These are phyloP conservation scores for Halcyon badia DNA, from an alignment of 2,797 vertebrate genomes.

Conservation along the genomic window DNA sequence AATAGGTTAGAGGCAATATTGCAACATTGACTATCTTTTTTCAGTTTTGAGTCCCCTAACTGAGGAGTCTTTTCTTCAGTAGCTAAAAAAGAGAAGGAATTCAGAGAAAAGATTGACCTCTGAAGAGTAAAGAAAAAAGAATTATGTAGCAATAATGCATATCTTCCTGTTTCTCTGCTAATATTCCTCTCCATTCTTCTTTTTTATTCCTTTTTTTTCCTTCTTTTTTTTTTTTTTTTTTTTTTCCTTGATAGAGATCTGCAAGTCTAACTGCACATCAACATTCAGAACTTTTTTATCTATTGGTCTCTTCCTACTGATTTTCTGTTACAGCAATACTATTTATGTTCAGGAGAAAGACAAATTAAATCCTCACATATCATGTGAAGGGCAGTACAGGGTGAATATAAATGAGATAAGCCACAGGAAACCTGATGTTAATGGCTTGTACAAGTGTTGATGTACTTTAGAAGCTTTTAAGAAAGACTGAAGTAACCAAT, in stretches of 20 bases:
- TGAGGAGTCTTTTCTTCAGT: not conserved
- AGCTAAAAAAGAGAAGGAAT: not conserved
- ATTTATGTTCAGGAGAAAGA: not conserved
- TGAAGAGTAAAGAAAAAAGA: not conserved
- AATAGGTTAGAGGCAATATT: not conserved
- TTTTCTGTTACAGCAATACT: not conserved
- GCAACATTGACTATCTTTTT: not conserved
- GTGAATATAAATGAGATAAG: not conserved
- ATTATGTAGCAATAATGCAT: not conserved
- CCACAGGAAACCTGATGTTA: not conserved
- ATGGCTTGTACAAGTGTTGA: not conserved
- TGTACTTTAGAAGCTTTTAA: not conserved
- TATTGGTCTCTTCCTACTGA: not conserved
- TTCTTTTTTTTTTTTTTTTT: not conserved
- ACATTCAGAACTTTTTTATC: not conserved
- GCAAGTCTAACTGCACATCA: not conserved
- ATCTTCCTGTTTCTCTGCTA: not conserved
- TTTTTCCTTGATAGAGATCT: rapidly evolving
- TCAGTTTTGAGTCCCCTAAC: not conserved
- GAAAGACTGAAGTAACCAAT: not conserved
- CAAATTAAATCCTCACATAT: not conserved
- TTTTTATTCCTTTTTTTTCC: too few species aligned
- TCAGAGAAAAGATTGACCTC: not conserved
- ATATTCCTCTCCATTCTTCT: rapidly evolving
- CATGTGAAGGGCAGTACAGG: not conserved